These are phyloP conservation scores for Molothrus ater DNA, from an alignment of 2,797 vertebrate genomes.

Conservation along the genomic window DNA sequence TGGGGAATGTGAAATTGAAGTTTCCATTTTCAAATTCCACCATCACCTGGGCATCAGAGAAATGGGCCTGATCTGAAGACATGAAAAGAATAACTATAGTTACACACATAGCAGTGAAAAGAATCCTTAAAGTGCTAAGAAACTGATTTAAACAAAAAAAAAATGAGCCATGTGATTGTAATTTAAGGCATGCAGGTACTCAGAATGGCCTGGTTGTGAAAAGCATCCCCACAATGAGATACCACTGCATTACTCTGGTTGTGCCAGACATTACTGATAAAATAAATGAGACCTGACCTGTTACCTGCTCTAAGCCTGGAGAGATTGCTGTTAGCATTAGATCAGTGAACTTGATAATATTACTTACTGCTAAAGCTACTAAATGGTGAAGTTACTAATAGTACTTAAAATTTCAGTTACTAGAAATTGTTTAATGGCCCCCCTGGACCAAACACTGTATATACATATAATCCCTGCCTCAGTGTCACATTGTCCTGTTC, in stretches of 20 bases:
- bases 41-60: neutral
- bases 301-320: neutral
- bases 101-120: neutral
- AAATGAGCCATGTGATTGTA: neutral
- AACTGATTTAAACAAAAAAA: neutral
- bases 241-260: neutral
- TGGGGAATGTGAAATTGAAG: slow-evolving; percentile 68
- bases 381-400: neutral
- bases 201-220: neutral
- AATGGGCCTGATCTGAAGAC: slow-evolving; percentile 56
- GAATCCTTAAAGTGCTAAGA: neutral
- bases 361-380: neutral
- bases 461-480: neutral
- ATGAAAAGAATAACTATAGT: neutral
- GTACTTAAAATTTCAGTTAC: neutral
- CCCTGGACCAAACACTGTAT: neutral
- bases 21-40: slow-evolving; percentile 64
- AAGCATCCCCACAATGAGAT: neutral
- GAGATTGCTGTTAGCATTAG: neutral
- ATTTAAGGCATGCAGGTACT: neutral
- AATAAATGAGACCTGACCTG: neutral
- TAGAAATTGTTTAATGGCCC: neutral
- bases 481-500: neutral
- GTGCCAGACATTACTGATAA: neutral
- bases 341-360: neutral